Evolutionary conservation across 2,888 invertebrate species (phyloP).

Genomic region (Tholera decimalis): DNA sequence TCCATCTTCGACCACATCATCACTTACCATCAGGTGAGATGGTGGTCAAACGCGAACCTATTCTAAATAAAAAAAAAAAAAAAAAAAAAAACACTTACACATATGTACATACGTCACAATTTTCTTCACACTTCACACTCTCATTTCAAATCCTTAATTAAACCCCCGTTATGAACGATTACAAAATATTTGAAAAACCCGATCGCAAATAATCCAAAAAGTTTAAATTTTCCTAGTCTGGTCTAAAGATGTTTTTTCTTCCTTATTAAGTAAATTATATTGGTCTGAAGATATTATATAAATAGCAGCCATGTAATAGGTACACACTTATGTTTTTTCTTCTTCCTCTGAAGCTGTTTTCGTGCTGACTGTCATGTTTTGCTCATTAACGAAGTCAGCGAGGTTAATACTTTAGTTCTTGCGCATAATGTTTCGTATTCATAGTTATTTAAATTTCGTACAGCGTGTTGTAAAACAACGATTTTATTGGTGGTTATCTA

Average conservation of each 20-base stretch:
- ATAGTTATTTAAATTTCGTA: constrained; percentile 55
- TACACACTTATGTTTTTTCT: constrained; percentile 22
- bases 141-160: too few species aligned
- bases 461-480: constrained; percentile 59
- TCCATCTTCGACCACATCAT: too few species aligned
- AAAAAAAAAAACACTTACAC: too few species aligned
- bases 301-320: constrained; percentile 6
- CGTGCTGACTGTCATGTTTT: constrained; percentile 59
- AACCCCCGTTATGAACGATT: too few species aligned
- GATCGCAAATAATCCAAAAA: neutral
- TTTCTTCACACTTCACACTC: too few species aligned
- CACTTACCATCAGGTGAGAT: too few species aligned
- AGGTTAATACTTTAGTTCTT: constrained; percentile 68
- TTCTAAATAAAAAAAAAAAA: too few species aligned
- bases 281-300: constrained; percentile 3
- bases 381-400: constrained; percentile 70
- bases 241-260: neutral
- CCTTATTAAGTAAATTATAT: neutral
- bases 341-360: constrained; percentile 6
- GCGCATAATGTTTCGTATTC: constrained; percentile 57
- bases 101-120: too few species aligned
- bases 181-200: too few species aligned
- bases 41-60: too few species aligned
- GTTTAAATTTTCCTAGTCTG: neutral
- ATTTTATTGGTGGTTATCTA: too few species aligned